Percentiles rank a stretch among this genome's conserved stretches.
Evolutionary conservation across 92 coral and sea anemone species (phyloP).

Genomic region (Zoanthus solanderi): DNA sequence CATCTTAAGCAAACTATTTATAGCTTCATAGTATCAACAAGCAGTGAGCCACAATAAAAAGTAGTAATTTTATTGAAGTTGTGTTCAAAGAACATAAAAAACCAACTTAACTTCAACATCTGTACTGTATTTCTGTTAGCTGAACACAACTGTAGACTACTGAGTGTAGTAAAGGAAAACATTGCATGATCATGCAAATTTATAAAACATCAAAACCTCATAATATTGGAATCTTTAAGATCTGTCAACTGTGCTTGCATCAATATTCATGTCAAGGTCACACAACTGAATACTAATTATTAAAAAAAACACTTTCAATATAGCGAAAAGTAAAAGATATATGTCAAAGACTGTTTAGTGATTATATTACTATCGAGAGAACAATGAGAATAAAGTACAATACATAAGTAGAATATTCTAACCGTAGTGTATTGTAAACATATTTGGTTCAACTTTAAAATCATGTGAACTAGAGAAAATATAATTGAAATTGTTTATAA

Average conservation of each 20-base stretch:
- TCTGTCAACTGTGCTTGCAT: neutral
- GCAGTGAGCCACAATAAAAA: neutral
- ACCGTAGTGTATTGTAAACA: neutral
- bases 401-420: too few relatives aligned
- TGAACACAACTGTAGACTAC: too few relatives aligned
- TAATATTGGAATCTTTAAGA: neutral
- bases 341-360: neutral
- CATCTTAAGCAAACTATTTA: neutral
- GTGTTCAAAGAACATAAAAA: neutral
- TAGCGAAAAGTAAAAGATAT: neutral
- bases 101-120: too few relatives aligned
- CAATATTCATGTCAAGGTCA: constrained; percentile 18
- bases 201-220: neutral
- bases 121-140: too few relatives aligned
- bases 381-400: neutral
- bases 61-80: neutral
- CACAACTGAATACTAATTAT: neutral
- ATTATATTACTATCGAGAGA: neutral
- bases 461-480: neutral
- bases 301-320: neutral
- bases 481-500: neutral
- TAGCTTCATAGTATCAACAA: neutral
- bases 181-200: neutral
- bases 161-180: neutral
- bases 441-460: neutral